These are phyloP conservation scores for Apostichopus parvimensis DNA, from an alignment of 35 echinoderm and acorn worm genomes.

Conservation along the genomic window DNA sequence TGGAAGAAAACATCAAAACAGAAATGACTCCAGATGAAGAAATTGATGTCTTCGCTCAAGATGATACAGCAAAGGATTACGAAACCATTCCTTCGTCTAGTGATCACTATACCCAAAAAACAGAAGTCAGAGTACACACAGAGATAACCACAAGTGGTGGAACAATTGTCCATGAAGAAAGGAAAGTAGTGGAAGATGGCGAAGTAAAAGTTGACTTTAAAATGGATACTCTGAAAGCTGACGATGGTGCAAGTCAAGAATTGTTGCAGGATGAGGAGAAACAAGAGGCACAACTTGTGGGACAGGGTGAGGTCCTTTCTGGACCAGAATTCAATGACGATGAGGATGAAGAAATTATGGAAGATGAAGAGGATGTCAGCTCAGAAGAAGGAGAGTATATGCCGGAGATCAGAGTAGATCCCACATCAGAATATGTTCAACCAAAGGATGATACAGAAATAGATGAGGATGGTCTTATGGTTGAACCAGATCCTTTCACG, in stretches of 20 bases:
- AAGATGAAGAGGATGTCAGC: conserved; percentile 48
- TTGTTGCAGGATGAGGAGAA: conserved; percentile 33
- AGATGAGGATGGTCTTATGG: conserved; percentile 50
- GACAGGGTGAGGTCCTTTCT: background rate
- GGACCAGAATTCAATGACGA: background rate
- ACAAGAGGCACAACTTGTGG: background rate
- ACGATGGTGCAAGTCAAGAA: background rate
- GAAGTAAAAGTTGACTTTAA: conserved; percentile 43
- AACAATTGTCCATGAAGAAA: conserved; percentile 28
- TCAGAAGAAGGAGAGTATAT: conserved; percentile 56
- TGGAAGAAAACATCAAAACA: conserved; percentile 54
- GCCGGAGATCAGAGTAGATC: conserved; percentile 50
- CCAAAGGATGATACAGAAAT: conserved; percentile 54
- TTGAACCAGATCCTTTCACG: conserved; percentile 72
- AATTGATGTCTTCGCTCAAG: conserved; percentile 26
- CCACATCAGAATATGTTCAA: conserved; percentile 33
- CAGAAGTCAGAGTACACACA: conserved; percentile 46
- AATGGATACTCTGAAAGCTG: conserved; percentile 22
- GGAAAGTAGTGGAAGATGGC: conserved; percentile 38
- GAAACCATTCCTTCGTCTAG: background rate
- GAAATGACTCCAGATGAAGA: conserved; percentile 49
- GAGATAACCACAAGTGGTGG: conserved; percentile 40
- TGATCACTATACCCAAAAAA: conserved; percentile 16
- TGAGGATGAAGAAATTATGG: conserved; percentile 36
- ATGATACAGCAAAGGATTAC: background rate